Evolutionary conservation across 2,888 invertebrate genomes (phyloP), one percentile per base, ranked within the genome.

Genomic region (Caenorhabditis drosophilae): DNA sequence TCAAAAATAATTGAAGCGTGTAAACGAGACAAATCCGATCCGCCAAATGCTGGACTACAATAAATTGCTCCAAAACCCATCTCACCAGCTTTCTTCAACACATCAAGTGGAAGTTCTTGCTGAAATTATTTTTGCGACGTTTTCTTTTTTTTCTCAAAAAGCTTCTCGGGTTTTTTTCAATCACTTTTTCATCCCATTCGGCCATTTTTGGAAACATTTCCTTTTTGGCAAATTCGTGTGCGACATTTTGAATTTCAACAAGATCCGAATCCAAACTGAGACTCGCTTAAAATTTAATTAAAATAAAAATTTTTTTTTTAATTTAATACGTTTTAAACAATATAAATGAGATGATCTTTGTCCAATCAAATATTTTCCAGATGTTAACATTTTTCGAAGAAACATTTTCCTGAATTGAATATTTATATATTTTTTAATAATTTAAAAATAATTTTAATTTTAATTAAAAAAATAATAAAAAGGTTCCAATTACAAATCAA

Each of bases 11-110:
- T 70, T 0, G 88, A 87, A 1, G 87, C 86, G 76, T 88, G 87
- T 25, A 87, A 76, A 27, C 88, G 78, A 4, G 79, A 80, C 54
- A 88, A 77, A 1, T 48, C 71, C 1, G 62, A 52, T 9, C 73
- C 70, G 4, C 73, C 67, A 31, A 51, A 57, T 7, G 63, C 64
- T 11, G 49, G 52, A 11, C 76, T 77, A 57, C 86, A 85, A 78
- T 88, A 88, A 25, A 88, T 84, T n/a, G 87, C 87, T 12, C 86
- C 88, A 81, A 88, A 88, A 2, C 88, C 88, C 12, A 88, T 79
- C 51, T 84, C 78, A 15, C 87, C 88, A 18, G 87, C 87, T 67
- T 86, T 85, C 57, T 83, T 79, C 79, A 88, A 70, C 0, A 84
- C 84, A 40, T 87, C 87, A 20, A 85, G 79, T 15, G 88, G 88